These are phyloP conservation scores for Amniataba percoides DNA, from an alignment of 2,797 vertebrate species.

Conservation along the genomic window DNA sequence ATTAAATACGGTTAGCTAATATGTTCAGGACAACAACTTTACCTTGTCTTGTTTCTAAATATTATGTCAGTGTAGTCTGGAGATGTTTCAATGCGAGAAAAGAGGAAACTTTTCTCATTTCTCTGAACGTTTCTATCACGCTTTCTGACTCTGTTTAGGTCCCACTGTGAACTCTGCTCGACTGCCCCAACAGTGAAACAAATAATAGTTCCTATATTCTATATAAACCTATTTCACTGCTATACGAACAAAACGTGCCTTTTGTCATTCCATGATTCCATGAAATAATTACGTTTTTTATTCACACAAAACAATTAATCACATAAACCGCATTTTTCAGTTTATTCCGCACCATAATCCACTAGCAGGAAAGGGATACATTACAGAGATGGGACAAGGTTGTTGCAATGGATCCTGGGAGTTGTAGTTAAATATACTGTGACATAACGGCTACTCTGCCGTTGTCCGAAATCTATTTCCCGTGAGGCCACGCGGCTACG, in stretches of 20 bases:
- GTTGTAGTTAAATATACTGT: conserved; percentile 29
- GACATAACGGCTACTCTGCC: fast-evolving
- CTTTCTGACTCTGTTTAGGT: conserved; percentile 63
- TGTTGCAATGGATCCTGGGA: conserved; percentile 37
- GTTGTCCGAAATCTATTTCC: conserved; percentile 73
- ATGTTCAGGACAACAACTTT: neutral
- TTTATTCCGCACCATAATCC: neutral
- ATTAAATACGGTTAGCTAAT: too few species aligned
- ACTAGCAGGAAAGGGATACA: conserved; percentile 13
- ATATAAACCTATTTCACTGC: neutral
- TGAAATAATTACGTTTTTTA: neutral
- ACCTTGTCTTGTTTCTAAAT: conserved; percentile 21
- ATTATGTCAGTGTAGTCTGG: neutral
- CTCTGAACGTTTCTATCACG: conserved; percentile 43
- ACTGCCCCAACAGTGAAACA: neutral
- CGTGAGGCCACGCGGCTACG: conserved; percentile 55
- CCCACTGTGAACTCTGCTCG: conserved; percentile 48
- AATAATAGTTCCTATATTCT: conserved; percentile 53
- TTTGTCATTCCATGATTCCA: fast-evolving
- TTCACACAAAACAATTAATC: neutral
- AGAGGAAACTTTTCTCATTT: neutral
- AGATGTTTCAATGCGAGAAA: neutral
- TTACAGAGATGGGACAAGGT: conserved; percentile 41
- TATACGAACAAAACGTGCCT: neutral
- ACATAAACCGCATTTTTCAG: neutral